phyloP scores from a whole-genome alignment of 2,797 vertebrate species.

The Pygocentrus nattereri region DNA sequence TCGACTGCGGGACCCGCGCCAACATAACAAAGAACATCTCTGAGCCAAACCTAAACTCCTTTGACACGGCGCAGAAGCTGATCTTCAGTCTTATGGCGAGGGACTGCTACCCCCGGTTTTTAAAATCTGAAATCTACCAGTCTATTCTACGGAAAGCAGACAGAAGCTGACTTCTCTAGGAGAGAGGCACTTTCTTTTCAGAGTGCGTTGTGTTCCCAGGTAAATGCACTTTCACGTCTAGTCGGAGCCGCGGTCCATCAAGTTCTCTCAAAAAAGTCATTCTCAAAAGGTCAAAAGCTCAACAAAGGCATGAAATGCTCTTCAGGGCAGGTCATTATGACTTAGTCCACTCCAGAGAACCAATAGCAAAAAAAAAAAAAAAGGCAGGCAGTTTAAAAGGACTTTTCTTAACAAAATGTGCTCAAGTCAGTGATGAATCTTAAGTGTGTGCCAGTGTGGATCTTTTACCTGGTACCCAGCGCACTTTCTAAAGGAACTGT shows the following conservation, averaged over 20 bases:
- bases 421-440: too few relatives aligned
- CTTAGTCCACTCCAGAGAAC: neutral
- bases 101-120: conserved; percentile 94
- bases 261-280: neutral
- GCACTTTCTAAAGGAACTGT: conserved; percentile 11
- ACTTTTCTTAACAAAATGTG: too few relatives aligned
- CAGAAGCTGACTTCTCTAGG: conserved; percentile 80
- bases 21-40: conserved; percentile 89
- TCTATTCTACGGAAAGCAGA: conserved; percentile 82
- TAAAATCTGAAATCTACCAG: conserved; percentile 92
- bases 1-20: conserved; percentile 90
- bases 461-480: conserved; percentile 35
- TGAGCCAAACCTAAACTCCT: conserved; percentile 88
- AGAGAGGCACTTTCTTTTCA: conserved; percentile 22
- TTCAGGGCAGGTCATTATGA: neutral
- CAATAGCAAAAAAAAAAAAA: too few relatives aligned
- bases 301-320: conserved; percentile 12
- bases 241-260: neutral
- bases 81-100: conserved; percentile 94
- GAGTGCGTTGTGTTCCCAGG: conserved; percentile 38
- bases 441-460: neutral
- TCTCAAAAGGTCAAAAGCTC: neutral
- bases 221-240: conserved; percentile 21
- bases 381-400: too few relatives aligned
- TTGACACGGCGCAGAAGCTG: conserved; percentile 91